Evolutionary conservation across 2,113 vertebrate genomes (phyloP).

Genomic region (Psophia crepitans): DNA sequence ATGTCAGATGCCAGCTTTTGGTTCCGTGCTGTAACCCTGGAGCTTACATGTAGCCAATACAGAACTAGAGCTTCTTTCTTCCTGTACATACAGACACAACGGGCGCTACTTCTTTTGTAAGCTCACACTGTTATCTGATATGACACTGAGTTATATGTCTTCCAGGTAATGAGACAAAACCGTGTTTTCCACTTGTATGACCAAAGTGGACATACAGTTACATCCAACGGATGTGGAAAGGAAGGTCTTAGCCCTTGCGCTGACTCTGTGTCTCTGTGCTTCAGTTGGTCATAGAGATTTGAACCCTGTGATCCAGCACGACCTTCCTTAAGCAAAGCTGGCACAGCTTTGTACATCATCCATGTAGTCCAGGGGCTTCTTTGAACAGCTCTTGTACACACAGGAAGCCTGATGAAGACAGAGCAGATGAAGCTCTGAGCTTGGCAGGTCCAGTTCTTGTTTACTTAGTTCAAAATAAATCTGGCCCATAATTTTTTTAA

Average conservation of each 20-base stretch:
- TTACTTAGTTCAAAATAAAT: conserved; percentile 1
- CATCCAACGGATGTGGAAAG: neutral
- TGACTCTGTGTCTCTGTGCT: neutral
- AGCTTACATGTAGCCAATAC: neutral
- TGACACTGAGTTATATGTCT: neutral
- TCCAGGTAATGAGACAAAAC: neutral
- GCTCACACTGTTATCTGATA: fast-evolving
- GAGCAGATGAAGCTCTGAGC: neutral
- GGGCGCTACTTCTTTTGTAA: neutral
- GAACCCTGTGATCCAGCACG: neutral
- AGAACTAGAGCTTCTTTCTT: neutral
- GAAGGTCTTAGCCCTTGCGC: neutral
- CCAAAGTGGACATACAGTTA: neutral
- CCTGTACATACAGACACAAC: neutral
- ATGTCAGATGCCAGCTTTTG: neutral
- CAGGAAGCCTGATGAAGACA: neutral
- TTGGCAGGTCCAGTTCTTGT: neutral
- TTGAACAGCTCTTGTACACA: neutral
- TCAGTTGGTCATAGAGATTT: neutral
- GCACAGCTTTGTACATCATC: neutral
- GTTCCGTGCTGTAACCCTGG: neutral
- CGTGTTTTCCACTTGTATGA: neutral
- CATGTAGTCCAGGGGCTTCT: neutral
- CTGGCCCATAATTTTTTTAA: neutral
- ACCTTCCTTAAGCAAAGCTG: neutral